These are phyloP conservation scores for Ceratosolen fusciceps DNA, from an alignment of 1,140 invertebrate genomes.

Conservation along the genomic window DNA sequence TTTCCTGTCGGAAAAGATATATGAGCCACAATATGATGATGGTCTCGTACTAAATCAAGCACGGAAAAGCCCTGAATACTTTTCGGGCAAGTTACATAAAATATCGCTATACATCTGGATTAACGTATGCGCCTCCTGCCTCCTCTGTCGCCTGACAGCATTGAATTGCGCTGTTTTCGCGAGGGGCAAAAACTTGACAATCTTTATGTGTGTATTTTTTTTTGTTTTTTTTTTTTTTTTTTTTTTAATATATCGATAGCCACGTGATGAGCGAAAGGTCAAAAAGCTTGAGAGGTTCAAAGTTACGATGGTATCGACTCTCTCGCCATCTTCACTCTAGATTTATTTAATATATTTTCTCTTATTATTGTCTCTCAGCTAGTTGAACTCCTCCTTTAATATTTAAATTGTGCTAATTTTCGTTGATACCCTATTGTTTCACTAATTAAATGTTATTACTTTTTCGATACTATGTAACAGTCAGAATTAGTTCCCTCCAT, in stretches of 20 bases:
- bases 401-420: no score
- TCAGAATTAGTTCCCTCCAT: no score
- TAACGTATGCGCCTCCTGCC: background rate
- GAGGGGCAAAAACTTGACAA: background rate
- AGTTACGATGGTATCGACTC: no score
- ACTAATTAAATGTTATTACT: no score
- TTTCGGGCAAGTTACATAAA: conserved; percentile 1
- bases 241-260: background rate
- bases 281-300: background rate
- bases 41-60: background rate
- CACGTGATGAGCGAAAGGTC: background rate
- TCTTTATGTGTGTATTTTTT: background rate
- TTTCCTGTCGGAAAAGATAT: background rate
- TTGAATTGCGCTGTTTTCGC: background rate
- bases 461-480: no score
- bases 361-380: no score
- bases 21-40: background rate
- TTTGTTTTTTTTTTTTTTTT: no score
- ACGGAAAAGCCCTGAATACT: background rate
- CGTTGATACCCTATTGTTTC: no score
- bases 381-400: no score
- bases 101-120: background rate
- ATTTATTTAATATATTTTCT: no score
- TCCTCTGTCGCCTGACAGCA: conserved; percentile 14
- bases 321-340: no score